Evolutionary conservation across 2,113 vertebrate species (phyloP).

Genomic region (Shinisaurus crocodilurus): DNA sequence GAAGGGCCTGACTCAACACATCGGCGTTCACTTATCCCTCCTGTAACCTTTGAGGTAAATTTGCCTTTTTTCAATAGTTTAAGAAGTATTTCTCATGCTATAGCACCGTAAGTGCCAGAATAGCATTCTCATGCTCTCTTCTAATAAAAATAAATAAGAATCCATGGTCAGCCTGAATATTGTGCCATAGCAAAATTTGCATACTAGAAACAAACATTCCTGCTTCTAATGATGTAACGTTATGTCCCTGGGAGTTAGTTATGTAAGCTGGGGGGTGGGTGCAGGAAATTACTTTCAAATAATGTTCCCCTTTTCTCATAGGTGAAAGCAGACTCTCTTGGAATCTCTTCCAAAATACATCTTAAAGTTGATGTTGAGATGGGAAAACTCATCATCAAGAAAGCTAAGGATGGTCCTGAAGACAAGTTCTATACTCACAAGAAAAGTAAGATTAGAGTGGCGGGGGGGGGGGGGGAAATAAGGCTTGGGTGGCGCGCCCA

Average conservation of each 20-base stretch:
- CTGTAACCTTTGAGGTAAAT: conserved; percentile 91
- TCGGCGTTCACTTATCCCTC: conserved; percentile 89
- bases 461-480: no score
- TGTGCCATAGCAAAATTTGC: background rate
- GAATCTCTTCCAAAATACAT: conserved; percentile 90
- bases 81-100: background rate
- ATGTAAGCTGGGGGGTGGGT: background rate
- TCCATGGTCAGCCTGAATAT: conserved; percentile 39
- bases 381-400: conserved; percentile 93
- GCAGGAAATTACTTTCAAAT: background rate
- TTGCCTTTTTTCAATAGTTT: background rate
- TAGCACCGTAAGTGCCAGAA: background rate
- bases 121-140: conserved; percentile 5
- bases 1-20: conserved; percentile 88
- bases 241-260: background rate
- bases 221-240: background rate
- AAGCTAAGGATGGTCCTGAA: conserved; percentile 94
- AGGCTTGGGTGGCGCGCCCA: no score
- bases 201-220: conserved; percentile 22
- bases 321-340: conserved; percentile 92
- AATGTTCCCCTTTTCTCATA: conserved; percentile 55
- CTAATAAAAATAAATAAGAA: conserved; percentile 33
- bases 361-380: conserved; percentile 96
- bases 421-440: conserved; percentile 95
- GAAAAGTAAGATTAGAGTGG: conserved; percentile 95